A percentile compares a stretch with the other conserved stretches of the same genome.
phyloP scores from a whole-genome alignment of 2,888 invertebrate genomes.

The Trichopoda pennipes region DNA sequence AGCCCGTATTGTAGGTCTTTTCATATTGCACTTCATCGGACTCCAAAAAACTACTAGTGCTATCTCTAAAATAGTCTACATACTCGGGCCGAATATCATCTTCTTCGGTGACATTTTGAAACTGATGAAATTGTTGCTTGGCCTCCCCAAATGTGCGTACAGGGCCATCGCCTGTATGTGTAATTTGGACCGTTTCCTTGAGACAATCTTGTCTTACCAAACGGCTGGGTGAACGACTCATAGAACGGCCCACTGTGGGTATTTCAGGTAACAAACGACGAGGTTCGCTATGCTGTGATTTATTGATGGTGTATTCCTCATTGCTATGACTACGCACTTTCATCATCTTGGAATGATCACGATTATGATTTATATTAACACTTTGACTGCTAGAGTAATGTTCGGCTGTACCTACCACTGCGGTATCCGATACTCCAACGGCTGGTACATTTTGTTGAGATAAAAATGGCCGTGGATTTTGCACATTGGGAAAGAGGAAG shows the following conservation, averaged over 20 bases:
- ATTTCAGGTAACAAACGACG: slow-evolving; percentile 79
- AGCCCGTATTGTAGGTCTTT: slow-evolving; percentile 76
- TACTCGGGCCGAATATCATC: slow-evolving; percentile 76
- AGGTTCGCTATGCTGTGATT: slow-evolving; percentile 74
- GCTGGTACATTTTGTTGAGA: slow-evolving; percentile 80
- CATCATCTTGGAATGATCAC: slow-evolving; percentile 80
- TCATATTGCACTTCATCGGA: slow-evolving; percentile 79
- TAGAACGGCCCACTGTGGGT: slow-evolving; percentile 71
- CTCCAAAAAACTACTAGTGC: slow-evolving; percentile 77
- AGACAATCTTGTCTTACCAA: slow-evolving; percentile 80
- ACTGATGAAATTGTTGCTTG: slow-evolving; percentile 78
- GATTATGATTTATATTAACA: slow-evolving; percentile 77
- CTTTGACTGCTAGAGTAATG: slow-evolving; percentile 80
- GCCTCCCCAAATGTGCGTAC: slow-evolving; percentile 79
- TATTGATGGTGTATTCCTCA: slow-evolving; percentile 79
- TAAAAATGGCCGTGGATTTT: slow-evolving; percentile 78
- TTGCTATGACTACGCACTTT: slow-evolving; percentile 81
- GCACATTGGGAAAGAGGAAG: slow-evolving; percentile 79
- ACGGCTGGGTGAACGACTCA: slow-evolving; percentile 77
- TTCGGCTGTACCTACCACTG: slow-evolving; percentile 73
- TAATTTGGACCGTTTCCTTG: slow-evolving; percentile 74
- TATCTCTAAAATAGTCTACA: slow-evolving; percentile 77
- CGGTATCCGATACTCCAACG: slow-evolving; percentile 75
- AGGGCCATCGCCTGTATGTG: slow-evolving; percentile 65
- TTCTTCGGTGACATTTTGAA: slow-evolving; percentile 77